Conservation (phyloP, 1,140 invertebrate genomes). For the Dendrolimus kikuchii region DNA sequence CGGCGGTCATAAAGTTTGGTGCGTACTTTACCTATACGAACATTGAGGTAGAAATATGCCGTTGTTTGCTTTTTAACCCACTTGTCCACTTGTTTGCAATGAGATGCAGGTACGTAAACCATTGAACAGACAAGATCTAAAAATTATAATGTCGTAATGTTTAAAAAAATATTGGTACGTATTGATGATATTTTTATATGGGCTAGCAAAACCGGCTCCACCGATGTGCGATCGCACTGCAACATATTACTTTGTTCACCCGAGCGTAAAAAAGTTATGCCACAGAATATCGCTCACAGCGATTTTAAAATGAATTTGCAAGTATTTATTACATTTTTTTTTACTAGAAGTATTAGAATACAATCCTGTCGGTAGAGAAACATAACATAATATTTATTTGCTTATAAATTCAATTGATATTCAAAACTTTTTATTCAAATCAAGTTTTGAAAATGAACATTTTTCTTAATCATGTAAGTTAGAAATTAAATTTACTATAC, state of each 20-base stretch:
- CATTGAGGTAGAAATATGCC: too few relatives aligned
- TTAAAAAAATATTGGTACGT: too few relatives aligned
- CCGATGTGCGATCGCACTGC: slow-evolving; percentile 17
- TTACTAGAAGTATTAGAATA: background rate
- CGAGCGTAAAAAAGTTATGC: slow-evolving; percentile 24
- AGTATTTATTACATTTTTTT: background rate
- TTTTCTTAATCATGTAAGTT: too few relatives aligned
- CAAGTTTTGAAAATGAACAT: too few relatives aligned
- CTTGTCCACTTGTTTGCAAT: too few relatives aligned
- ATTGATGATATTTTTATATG: slow-evolving; percentile 3
- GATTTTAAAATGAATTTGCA: slow-evolving; percentile 39
- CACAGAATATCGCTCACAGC: slow-evolving; percentile 34
- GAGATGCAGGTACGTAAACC: too few relatives aligned
- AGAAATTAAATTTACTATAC: too few relatives aligned
- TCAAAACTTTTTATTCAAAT: background rate
- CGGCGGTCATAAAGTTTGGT: too few relatives aligned
- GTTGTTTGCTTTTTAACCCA: too few relatives aligned
- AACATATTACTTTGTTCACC: slow-evolving; percentile 32
- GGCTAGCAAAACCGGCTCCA: slow-evolving; percentile 9
- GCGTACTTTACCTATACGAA: too few relatives aligned
- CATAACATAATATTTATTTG: background rate
- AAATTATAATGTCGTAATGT: too few relatives aligned
- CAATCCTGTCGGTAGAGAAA: background rate
- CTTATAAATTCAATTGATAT: background rate
- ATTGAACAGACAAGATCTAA: too few relatives aligned